phyloP scores from a whole-genome alignment of 2,113 vertebrate genomes.

The Strix uralensis region DNA sequence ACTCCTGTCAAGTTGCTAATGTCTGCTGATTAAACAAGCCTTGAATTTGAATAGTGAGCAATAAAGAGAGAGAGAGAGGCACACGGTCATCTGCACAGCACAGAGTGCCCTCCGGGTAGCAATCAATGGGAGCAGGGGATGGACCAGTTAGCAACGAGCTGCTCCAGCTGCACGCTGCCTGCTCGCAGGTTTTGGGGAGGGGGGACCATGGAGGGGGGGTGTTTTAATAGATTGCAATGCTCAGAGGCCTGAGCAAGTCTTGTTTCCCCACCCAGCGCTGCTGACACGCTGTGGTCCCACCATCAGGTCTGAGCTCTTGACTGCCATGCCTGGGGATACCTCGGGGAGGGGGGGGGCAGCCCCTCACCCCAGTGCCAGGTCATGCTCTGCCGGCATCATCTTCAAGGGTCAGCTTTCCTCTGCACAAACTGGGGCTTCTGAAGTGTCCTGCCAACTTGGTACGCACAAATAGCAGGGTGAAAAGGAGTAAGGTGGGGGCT shows the following conservation, averaged over 20 bases:
- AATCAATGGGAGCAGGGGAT: constrained; percentile 70
- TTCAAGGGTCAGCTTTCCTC: neutral
- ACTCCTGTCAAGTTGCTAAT: constrained; percentile 75
- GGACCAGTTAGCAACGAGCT: constrained; percentile 63
- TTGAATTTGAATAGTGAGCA: constrained; percentile 74
- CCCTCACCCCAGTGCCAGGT: neutral
- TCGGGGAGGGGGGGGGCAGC: fast-evolving
- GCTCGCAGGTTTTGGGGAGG: constrained; percentile 45
- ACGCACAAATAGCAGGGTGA: fast-evolving
- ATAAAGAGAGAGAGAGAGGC: neutral
- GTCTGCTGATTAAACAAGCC: constrained; percentile 80
- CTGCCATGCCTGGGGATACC: neutral
- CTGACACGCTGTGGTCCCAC: neutral
- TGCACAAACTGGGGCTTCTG: fast-evolving
- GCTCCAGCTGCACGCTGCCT: constrained; percentile 73
- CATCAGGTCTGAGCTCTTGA: fast-evolving
- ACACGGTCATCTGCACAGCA: constrained; percentile 57
- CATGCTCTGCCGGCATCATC: neutral
- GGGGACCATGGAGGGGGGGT: neutral
- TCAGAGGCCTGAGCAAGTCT: constrained; percentile 26
- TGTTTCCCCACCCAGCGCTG: constrained; percentile 14
- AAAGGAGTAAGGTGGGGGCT: neutral
- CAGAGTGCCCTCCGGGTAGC: constrained; percentile 61
- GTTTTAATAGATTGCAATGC: constrained; percentile 72
- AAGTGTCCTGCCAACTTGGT: fast-evolving